A percentile compares a stretch with the other conserved stretches of the same genome.
These are phyloP conservation scores for Coracopsis vasa DNA, from an alignment of 2,113 vertebrate species.

Conservation along the genomic window DNA sequence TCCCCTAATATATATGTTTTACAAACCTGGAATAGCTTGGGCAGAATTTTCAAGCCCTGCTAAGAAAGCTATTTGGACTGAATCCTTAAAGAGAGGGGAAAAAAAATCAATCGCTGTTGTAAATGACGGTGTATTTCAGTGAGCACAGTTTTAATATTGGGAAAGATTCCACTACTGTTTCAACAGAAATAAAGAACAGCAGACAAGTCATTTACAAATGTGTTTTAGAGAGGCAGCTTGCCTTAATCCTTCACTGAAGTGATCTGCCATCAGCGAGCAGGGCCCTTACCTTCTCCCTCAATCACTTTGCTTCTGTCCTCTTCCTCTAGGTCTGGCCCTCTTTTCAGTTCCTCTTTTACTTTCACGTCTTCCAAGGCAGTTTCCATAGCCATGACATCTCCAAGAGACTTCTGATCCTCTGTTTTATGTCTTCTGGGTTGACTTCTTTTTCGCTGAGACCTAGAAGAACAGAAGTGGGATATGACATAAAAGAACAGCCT, in stretches of 20 bases:
- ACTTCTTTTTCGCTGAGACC: slow-evolving; percentile 88
- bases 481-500: not conserved
- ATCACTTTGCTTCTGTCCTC: slow-evolving; percentile 67
- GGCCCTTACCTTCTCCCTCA: slow-evolving; percentile 73
- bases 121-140: not conserved
- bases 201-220: not conserved
- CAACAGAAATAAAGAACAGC: slow-evolving; percentile 5
- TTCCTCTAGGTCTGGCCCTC: slow-evolving; percentile 64
- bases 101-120: slow-evolving; percentile 43
- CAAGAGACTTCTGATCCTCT: slow-evolving; percentile 87
- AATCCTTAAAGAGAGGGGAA: not conserved
- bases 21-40: not conserved
- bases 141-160: not conserved
- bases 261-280: not conserved
- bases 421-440: slow-evolving; percentile 88
- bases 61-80: not conserved
- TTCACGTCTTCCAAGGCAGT: slow-evolving; percentile 78
- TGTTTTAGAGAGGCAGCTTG: not conserved
- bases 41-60: not conserved
- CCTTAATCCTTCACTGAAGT: not conserved
- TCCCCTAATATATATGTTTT: not conserved
- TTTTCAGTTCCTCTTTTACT: slow-evolving; percentile 78
- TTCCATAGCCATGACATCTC: slow-evolving; percentile 77
- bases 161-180: not conserved
- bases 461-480: slow-evolving; percentile 51